Evolutionary conservation across 2,888 invertebrate species (phyloP), one percentile per base, ranked within the genome.

Genomic region (Acronicta aceris): DNA sequence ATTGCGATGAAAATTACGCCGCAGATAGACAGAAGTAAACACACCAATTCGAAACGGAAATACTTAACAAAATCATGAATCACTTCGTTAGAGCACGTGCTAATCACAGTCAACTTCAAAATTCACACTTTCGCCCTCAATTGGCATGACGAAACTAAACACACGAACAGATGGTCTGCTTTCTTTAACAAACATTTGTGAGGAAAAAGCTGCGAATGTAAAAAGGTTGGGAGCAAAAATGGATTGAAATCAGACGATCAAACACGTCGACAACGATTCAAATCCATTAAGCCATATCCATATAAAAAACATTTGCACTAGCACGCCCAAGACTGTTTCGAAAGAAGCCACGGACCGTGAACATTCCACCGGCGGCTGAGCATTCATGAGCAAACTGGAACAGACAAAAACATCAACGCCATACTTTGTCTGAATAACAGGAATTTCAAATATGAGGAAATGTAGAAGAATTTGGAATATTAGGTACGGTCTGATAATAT

Each of bases 251-350:
- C 64, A 67, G 43, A 73, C 76, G 81, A 84, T 82, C 79, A 78
- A 79, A 83, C 78, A 80, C 80, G 79, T 78, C 76, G 62, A 78
- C 76, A 77, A 83, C 82, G 82, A 74, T 82, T 84, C 86, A 81
- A 87, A 89, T 86, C 86, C 88, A 89, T 90, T 89, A 89, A 85
- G 82, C 79, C 85, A 82, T 83, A 82, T 83, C 84, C 76, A 86
- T 81, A 89, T 82, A 93, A 91, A 65, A 92, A 93, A 93, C 93
- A 92, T 94, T 94, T 87, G 94, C 94, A 93, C 91, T 89, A 88
- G 89, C 87, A 88, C 88, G 87, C 82, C 85, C 85, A 86, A 89
- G 86, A 89, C 89, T 92, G 93, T 94, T 94, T 92, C 94, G 93
- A 94, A 94, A 93, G 91, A 88, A 71, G 86, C 92, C 78, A 79